A percentile compares a stretch with the other conserved stretches of the same genome.
Evolutionary conservation across 2,888 invertebrate genomes (phyloP).

Genomic region (Papilio gigon): DNA sequence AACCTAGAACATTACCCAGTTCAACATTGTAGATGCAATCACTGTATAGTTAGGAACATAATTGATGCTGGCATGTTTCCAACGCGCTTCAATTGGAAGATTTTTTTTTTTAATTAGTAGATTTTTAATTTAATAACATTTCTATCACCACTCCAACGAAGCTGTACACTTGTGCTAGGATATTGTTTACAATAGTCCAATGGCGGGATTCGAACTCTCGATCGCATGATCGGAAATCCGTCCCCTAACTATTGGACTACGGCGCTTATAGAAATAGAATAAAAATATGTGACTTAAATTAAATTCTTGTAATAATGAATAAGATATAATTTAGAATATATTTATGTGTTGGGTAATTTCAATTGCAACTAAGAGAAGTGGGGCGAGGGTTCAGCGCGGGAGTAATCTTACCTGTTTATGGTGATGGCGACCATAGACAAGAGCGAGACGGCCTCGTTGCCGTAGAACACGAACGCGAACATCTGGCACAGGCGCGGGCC

Average conservation of each 20-base stretch:
- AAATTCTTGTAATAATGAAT: background rate
- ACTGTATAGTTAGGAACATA: background rate
- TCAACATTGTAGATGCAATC: background rate
- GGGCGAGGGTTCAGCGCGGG: background rate
- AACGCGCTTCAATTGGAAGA: no score
- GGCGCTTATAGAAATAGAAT: no score
- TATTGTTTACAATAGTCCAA: no score
- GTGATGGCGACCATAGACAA: slow-evolving; percentile 95
- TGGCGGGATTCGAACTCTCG: no score
- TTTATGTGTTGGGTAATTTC: background rate
- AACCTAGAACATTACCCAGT: background rate
- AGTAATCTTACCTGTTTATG: slow-evolving; percentile 86
- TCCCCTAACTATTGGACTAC: no score
- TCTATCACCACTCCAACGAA: no score
- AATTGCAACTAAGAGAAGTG: background rate
- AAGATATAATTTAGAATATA: background rate
- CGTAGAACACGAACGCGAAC: slow-evolving; percentile 94
- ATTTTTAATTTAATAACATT: no score
- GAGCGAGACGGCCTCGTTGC: slow-evolving; percentile 93
- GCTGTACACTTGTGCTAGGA: no score
- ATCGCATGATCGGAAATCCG: no score
- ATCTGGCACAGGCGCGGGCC: slow-evolving; percentile 90
- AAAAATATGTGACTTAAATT: background rate
- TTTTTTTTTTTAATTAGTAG: no score
- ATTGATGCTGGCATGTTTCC: no score